Evolutionary conservation across 2,888 invertebrate species (phyloP), one percentile per base, ranked within the genome.

Genomic region (Eristalis intricaria): DNA sequence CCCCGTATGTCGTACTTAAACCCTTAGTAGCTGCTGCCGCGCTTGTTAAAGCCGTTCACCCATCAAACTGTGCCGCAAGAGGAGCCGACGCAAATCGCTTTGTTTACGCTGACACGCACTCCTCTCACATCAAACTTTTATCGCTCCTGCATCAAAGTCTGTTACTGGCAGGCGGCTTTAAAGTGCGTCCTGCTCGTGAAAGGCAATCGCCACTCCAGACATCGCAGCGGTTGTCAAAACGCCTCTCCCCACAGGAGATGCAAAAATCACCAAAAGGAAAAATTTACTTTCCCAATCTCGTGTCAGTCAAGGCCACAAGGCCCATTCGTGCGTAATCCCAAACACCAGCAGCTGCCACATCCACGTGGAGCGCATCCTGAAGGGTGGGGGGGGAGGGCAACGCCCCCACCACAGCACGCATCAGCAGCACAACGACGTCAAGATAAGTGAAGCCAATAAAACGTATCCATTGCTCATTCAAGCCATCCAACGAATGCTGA

Each of bases 401-500:
- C 11, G 15, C 15, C 43, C 43, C 43, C n/a, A 19, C 15, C 43
- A 4, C 43, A 15, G 1, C 8, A 1, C n/a, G 5, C 50, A 50
- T 19, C 32, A 32, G 10, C 32, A n/a, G 8, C 50, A 50, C 19
- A 19, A 19, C n/a, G 19, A 50, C 50, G 50, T 50, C 50, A 19
- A 50, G 50, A 50, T 50, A 50, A 50, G 50, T 50, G 50, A 50
- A 50, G 50, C 50, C 50, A 50, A 50, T 50, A 50, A 50, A 50
- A 50, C 19, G 19, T 50, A 19, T 50, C 50, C 50, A 19, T 19
- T 50, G 50, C 50, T 50, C 50, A 50, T 19, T n/a, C 50, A 1
- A 50, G 50, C 7, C 50, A 50, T 19, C n/a, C 50, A 50, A 19
- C 50, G 50, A 43, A 50, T 10, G 50, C 50, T 50, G 50, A 50